These are phyloP conservation scores for Drosophila diplacantha DNA, from an alignment of 2,888 invertebrate species.

Conservation along the genomic window DNA sequence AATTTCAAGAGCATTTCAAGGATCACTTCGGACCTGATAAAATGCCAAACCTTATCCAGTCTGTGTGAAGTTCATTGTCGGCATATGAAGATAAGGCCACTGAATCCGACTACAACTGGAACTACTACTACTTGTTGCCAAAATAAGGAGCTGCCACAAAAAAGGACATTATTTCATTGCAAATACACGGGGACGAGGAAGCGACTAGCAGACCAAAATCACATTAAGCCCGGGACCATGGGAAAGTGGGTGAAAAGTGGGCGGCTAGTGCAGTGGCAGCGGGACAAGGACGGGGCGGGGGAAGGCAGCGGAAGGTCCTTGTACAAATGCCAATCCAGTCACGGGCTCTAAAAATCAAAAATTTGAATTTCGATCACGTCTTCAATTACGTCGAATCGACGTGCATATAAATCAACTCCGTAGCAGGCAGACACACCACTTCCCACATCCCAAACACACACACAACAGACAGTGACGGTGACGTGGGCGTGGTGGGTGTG, in stretches of 20 bases:
- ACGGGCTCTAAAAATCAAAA: conserved; percentile 66
- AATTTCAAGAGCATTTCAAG: background rate
- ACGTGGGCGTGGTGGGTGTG: background rate
- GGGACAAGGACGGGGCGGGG: background rate
- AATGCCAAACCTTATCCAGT: background rate
- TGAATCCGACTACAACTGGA: background rate
- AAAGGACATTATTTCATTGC: conserved; percentile 51
- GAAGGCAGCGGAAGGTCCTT: conserved; percentile 19
- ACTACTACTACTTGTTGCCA: conserved; percentile 56
- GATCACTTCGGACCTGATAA: background rate
- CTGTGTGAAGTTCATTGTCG: background rate
- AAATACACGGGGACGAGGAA: conserved; percentile 15
- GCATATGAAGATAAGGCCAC: background rate
- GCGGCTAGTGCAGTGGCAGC: conserved; percentile 14
- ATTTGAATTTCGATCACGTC: conserved; percentile 72
- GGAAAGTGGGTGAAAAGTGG: conserved; percentile 16
- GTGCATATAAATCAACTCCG: conserved; percentile 71
- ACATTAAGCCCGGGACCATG: conserved; percentile 50
- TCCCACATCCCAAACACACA: background rate
- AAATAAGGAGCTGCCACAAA: conserved; percentile 13
- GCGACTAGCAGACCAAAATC: conserved; percentile 54
- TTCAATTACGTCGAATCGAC: conserved; percentile 72
- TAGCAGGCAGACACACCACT: conserved; percentile 31
- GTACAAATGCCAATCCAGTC: conserved; percentile 59
- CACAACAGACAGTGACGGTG: conserved; percentile 2